phyloP scores from a whole-genome alignment of 92 coral and sea anemone species.

The Diadumene lineata region DNA sequence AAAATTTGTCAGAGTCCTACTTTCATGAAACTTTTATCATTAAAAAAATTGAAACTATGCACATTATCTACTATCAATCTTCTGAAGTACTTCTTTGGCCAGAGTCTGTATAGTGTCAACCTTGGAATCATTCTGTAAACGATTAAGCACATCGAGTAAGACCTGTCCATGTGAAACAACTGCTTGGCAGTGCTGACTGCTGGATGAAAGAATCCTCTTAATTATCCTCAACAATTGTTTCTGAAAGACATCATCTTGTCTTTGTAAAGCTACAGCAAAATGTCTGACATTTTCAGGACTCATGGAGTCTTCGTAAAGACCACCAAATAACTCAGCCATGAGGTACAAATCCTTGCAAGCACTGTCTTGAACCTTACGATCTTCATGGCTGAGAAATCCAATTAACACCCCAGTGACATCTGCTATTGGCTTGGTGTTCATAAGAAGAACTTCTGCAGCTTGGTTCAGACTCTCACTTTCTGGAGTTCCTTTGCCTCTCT shows the following conservation, averaged over 20 bases:
- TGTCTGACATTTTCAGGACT: slow-evolving; percentile 70
- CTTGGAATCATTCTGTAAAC: slow-evolving; percentile 36
- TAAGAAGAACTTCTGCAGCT: slow-evolving; percentile 80
- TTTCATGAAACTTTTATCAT: too few relatives aligned
- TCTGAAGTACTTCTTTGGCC: slow-evolving; percentile 52
- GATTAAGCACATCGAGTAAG: slow-evolving; percentile 43
- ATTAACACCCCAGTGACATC: slow-evolving; percentile 85
- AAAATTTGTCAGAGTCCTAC: too few relatives aligned
- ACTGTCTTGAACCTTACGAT: slow-evolving; percentile 78
- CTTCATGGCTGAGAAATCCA: slow-evolving; percentile 75
- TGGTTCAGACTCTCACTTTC: slow-evolving; percentile 55
- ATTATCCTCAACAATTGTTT: slow-evolving; percentile 88
- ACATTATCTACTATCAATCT: slow-evolving; percentile 44
- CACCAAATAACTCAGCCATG: slow-evolving; percentile 92
- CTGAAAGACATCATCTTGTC: slow-evolving; percentile 61
- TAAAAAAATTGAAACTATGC: too few relatives aligned
- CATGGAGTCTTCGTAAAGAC: slow-evolving; percentile 78
- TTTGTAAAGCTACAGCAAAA: slow-evolving; percentile 75
- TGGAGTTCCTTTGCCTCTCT: slow-evolving; percentile 60
- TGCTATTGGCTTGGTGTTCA: slow-evolving; percentile 84
- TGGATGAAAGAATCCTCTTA: slow-evolving; percentile 85
- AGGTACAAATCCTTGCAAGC: slow-evolving; percentile 83
- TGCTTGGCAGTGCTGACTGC: slow-evolving; percentile 44
- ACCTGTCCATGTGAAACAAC: slow-evolving; percentile 43
- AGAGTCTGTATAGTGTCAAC: slow-evolving; percentile 52